phyloP scores from a whole-genome alignment of 2,888 invertebrate genomes.

The Teleiodes luculella region DNA sequence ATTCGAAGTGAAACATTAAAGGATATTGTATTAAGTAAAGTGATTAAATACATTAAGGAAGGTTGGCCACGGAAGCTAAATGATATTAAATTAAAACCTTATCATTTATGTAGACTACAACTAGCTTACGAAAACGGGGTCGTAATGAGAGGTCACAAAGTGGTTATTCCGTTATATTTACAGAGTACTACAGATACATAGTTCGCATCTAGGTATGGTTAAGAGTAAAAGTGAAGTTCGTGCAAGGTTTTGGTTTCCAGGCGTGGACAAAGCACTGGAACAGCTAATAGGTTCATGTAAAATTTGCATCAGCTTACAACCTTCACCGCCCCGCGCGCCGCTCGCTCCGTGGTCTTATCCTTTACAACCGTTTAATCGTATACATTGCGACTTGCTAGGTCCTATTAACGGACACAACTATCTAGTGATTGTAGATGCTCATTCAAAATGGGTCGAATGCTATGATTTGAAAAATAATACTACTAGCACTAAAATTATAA shows the following conservation, averaged over 20 bases:
- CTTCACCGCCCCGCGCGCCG: constrained; percentile 1
- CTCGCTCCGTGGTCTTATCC: constrained; percentile 13
- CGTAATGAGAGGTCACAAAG: constrained; percentile 23
- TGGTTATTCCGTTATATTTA: constrained; percentile 14
- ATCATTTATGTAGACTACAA: constrained; percentile 17
- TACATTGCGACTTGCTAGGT: constrained; percentile 24
- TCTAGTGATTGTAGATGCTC: constrained; percentile 25
- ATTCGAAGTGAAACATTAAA: constrained; percentile 16
- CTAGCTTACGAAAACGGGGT: constrained; percentile 19
- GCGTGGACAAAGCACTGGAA: constrained; percentile 15
- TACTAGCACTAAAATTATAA: constrained; percentile 21
- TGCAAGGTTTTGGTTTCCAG: constrained; percentile 20
- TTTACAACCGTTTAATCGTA: constrained; percentile 9
- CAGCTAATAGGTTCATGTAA: constrained; percentile 11
- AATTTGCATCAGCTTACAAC: constrained; percentile 8
- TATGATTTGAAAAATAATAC: constrained; percentile 11
- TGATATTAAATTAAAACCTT: constrained; percentile 8
- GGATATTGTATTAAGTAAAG: not conserved
- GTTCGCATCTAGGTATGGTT: constrained; percentile 11
- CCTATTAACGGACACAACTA: constrained; percentile 19
- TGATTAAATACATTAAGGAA: too few species aligned
- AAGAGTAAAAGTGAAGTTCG: constrained; percentile 19
- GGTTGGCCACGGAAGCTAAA: too few species aligned
- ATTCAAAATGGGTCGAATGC: constrained; percentile 26
- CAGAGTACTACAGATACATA: not conserved